These are phyloP conservation scores for Stichopus chloronotus DNA, from an alignment of 35 echinoderm and acorn worm species.

Conservation along the genomic window DNA sequence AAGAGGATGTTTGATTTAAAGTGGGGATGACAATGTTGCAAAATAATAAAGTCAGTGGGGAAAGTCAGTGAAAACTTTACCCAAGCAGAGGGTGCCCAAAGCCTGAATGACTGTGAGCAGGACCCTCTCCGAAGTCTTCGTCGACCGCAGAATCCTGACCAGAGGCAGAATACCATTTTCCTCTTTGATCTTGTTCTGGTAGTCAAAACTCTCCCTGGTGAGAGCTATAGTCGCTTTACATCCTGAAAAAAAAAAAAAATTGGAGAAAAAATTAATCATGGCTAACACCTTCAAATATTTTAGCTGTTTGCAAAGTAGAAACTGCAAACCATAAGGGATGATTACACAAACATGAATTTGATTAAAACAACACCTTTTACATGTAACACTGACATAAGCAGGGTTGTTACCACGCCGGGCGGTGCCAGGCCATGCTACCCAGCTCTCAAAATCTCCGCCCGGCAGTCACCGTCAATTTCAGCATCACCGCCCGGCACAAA, in stretches of 20 bases:
- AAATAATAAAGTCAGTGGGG: too few species aligned
- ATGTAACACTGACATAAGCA: too few species aligned
- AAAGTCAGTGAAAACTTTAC: slow-evolving; percentile 43
- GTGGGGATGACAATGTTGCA: too few species aligned
- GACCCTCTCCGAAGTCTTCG: slow-evolving; percentile 90
- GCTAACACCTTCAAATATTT: not conserved
- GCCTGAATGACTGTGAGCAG: slow-evolving; percentile 87
- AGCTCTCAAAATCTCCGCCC: too few species aligned
- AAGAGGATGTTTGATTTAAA: too few species aligned
- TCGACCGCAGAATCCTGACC: slow-evolving; percentile 85
- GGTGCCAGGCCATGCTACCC: too few species aligned
- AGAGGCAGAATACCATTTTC: slow-evolving; percentile 95
- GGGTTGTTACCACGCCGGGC: too few species aligned
- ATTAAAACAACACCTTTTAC: too few species aligned
- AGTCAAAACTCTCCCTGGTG: slow-evolving; percentile 83
- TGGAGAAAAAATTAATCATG: not conserved
- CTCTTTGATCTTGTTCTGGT: slow-evolving; percentile 90
- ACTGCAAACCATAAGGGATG: too few species aligned
- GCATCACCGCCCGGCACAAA: too few species aligned
- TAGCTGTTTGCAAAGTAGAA: not conserved
- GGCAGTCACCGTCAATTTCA: too few species aligned
- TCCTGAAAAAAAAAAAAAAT: slow-evolving; percentile 59
- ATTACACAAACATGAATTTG: too few species aligned
- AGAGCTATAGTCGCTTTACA: slow-evolving; percentile 94
- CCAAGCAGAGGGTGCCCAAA: slow-evolving; percentile 87